Evolutionary conservation across 53 echinoderm and acorn worm species (phyloP), one percentile per base, ranked within the genome.

Genomic region (Apostichopus leukothele): DNA sequence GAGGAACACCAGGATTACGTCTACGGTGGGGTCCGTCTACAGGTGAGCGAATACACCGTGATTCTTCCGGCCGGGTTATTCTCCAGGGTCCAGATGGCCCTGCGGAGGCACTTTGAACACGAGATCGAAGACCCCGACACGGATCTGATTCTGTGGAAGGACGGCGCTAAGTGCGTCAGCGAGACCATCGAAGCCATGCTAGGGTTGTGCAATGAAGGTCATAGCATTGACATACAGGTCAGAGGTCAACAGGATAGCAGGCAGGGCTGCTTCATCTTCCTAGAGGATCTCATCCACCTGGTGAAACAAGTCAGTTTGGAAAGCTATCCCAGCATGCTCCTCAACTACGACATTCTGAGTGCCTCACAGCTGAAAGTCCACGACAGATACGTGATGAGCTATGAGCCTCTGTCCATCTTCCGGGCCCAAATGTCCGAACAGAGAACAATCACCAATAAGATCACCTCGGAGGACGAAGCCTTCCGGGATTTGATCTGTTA

Each of bases 261-360:
- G 16, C 98, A 97, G 78, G 95, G 95, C 16, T 97, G 98, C 63
- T 97, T 97, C 78, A 93, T 97, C 19, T 97, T 97, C 86, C 92
- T 97, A 76, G 98, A 97, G 87, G 98, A 97, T 75, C 89, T 97
- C 50, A 84, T 95, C 9, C 98, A 97, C 66, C 89, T 97, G 18
- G 94, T 97, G 53, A 89, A 86, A 59, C 94, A 94, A 51, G 98
- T 97, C 20, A 90, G 91, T 9, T 77, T 86, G 86, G 98, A 97
- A 74, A 92, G 91, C 12, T 97, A 97, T 79, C 98, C 98, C 66
- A 95, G 95, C 1, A 74, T 97, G 71, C 91, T 93, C 25, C 89
- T 95, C 27, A 93, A 91, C 86, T 88, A 90, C 11, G 92, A 95
- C 81, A 67, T 94, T 52, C 91, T 97, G 26, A 95, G 95, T 76